These are phyloP conservation scores for Agrilus planipennis DNA, from an alignment of 1,140 invertebrate genomes.

Conservation along the genomic window DNA sequence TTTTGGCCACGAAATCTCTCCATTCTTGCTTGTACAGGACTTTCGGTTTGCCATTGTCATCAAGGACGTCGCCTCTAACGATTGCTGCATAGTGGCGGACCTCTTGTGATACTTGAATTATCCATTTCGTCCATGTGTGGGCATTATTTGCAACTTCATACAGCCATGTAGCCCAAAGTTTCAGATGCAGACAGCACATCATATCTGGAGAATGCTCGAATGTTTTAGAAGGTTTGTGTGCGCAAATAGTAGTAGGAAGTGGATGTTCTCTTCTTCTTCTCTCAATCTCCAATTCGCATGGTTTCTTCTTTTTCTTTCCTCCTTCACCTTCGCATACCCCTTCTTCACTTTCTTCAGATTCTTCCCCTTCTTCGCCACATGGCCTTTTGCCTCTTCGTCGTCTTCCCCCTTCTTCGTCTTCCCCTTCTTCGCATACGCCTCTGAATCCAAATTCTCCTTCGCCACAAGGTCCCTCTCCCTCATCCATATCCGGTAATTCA, in stretches of 20 bases:
- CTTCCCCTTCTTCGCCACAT: not conserved
- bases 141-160: conserved; percentile 24
- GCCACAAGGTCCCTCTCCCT: too few relatives aligned
- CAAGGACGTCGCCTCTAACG: conserved; percentile 17
- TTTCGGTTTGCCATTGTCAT: conserved; percentile 13
- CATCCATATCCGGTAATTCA: too few relatives aligned
- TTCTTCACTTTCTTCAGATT: not conserved
- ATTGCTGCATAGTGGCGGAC: conserved; percentile 18
- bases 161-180: conserved; percentile 26
- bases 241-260: conserved; percentile 7
- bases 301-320: not conserved
- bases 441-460: not conserved
- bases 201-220: conserved; percentile 21
- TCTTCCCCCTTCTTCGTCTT: not conserved
- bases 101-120: conserved; percentile 18
- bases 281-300: not conserved
- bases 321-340: not conserved
- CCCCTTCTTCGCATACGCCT: not conserved
- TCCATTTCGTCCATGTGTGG: conserved; percentile 28
- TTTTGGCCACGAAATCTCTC: conserved; percentile 18
- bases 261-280: not conserved
- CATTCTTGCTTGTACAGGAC: conserved; percentile 23
- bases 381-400: not conserved
- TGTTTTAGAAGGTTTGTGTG: conserved; percentile 19
- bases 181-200: conserved; percentile 24